These are phyloP conservation scores for Eustalomyia histrio DNA, from an alignment of 2,888 invertebrate genomes.

Conservation along the genomic window DNA sequence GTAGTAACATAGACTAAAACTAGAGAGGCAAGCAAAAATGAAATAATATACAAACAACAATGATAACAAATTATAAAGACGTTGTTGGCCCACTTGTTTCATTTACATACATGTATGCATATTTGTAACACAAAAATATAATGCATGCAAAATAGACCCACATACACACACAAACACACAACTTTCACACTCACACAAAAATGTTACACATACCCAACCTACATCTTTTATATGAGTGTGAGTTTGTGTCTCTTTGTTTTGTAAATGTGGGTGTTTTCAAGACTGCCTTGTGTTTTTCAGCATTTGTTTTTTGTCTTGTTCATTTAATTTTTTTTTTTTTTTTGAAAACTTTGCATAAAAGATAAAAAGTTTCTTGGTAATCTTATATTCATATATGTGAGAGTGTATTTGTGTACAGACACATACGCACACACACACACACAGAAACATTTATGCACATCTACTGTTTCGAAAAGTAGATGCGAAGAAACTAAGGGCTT, in stretches of 20 bases:
- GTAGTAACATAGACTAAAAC: constrained; percentile 16
- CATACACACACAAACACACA: too few species aligned
- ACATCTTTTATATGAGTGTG: background rate
- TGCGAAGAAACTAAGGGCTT: constrained; percentile 24
- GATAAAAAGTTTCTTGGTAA: constrained; percentile 60
- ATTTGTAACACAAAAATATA: constrained; percentile 41
- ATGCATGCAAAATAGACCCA: background rate
- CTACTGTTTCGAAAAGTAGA: constrained; percentile 1
- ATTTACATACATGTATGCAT: constrained; percentile 12
- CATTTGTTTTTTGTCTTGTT: constrained; percentile 23
- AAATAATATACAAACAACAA: constrained; percentile 54
- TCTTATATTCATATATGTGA: constrained; percentile 48
- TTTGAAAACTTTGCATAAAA: constrained; percentile 53
- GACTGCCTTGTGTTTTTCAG: constrained; percentile 23
- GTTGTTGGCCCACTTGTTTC: constrained; percentile 63
- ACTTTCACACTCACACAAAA: too few species aligned
- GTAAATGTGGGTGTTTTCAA: constrained; percentile 29
- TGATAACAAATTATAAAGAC: constrained; percentile 65
- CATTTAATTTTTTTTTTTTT: constrained; percentile 36
- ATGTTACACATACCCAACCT: background rate
- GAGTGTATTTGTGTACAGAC: constrained; percentile 33
- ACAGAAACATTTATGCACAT: background rate
- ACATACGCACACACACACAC: background rate
- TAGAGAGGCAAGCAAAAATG: constrained; percentile 10
- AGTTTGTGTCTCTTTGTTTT: constrained; percentile 22